Evolutionary conservation across 2,113 vertebrate genomes (phyloP).

Genomic region (Jacana jacana): DNA sequence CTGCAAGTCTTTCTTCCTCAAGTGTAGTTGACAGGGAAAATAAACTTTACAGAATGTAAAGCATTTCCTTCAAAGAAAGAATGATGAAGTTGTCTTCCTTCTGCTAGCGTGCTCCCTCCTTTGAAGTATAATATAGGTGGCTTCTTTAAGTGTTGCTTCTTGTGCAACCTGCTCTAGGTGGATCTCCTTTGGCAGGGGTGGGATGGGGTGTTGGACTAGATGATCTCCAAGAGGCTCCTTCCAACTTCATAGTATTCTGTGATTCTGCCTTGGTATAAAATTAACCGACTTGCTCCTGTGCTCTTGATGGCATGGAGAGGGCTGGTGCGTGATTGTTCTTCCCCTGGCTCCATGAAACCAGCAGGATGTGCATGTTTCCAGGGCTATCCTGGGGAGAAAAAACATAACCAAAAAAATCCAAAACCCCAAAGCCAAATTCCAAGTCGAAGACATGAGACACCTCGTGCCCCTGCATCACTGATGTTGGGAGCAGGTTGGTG

Average conservation of each 20-base stretch:
- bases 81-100: background rate
- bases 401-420: background rate
- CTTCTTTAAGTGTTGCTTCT: background rate
- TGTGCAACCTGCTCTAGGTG: too few species aligned
- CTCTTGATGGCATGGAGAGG: background rate
- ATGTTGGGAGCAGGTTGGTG: background rate
- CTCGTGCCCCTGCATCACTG: background rate
- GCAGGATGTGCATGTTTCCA: background rate
- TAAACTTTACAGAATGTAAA: background rate
- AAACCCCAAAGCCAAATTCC: background rate
- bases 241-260: too few species aligned
- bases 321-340: background rate
- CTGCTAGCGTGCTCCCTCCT: background rate
- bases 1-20: background rate
- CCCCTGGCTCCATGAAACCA: background rate
- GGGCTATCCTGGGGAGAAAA: background rate
- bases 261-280: too few species aligned
- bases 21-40: background rate
- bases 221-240: too few species aligned
- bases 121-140: background rate
- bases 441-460: background rate
- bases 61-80: background rate
- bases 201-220: too few species aligned
- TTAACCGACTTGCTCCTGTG: too few species aligned
- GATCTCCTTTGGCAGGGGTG: too few species aligned